Percentiles rank a stretch among this genome's conserved stretches.
Conservation (phyloP, 2,888 invertebrate species). For the Anodontia alba region DNA sequence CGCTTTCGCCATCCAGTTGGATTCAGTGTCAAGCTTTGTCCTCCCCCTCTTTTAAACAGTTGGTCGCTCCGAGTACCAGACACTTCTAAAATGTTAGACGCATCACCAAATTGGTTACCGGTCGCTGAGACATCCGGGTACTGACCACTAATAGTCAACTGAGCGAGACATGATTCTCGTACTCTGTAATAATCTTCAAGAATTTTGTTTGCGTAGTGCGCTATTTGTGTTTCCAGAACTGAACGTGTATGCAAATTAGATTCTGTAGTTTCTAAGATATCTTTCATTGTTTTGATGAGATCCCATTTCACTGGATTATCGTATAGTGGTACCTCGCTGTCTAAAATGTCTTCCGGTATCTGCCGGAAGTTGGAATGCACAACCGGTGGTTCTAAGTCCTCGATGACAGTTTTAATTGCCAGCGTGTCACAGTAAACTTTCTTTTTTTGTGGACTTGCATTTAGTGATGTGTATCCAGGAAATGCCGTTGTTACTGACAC, state of each 20-base stretch:
- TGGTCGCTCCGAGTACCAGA: not conserved
- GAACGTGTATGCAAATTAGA: not conserved
- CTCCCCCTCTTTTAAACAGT: not conserved
- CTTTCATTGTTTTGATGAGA: not conserved
- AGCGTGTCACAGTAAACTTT: not conserved
- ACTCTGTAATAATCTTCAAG: not conserved
- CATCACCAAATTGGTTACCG: not conserved
- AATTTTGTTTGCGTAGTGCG: not conserved
- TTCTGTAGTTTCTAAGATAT: not conserved
- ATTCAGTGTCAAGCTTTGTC: not conserved
- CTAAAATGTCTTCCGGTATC: not conserved
- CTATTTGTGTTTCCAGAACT: not conserved
- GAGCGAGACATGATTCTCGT: not conserved
- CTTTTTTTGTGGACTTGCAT: not conserved
- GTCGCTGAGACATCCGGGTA: not conserved
- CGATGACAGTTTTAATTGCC: not conserved
- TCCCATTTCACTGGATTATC: not conserved
- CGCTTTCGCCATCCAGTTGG: not conserved
- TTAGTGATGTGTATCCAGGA: not conserved
- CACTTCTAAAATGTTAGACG: not conserved
- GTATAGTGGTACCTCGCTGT: not conserved
- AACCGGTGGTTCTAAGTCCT: not conserved
- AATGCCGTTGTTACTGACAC: not conserved
- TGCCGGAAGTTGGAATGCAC: not conserved
- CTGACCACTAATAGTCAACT: not conserved